Evolutionary conservation across 37 sponge, comb jelly and placozoan genomes (phyloP), one percentile per base, ranked within the genome.

Genomic region (Theonella swinhoei): DNA sequence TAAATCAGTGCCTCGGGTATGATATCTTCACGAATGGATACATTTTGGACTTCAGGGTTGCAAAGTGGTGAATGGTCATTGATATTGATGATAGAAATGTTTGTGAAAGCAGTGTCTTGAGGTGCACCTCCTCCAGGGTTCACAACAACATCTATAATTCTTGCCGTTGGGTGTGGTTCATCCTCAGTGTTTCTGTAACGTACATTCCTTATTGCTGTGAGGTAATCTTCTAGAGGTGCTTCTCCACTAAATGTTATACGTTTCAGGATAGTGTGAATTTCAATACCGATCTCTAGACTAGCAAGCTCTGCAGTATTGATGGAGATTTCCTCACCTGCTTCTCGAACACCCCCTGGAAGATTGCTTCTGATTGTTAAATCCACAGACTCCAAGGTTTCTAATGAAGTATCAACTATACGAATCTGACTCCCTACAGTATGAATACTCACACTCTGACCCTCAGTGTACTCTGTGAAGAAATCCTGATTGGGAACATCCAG

Each of bases 31-130:
- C 42, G 5, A 23, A 88, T 41, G n/a, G 47, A 5, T 4, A 69
- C 66, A 35, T 39, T 59, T 1, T n/a, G 63, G 0, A 23, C 30
- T 14, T n/a, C 20, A 1, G 66, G 60, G 14, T 43, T 39, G 31
- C 93, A 88, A 36, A 42, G 61, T 31, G 95, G 95, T 20, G 69
- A 11, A 29, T 92, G 79, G 62, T 91, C 95, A 76, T 95, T 91
- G 76, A 84, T 79, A 3, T 87, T 72, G 29, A 61, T 38, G 39
- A 91, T 82, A 25, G 74, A 82, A 25, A 95, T 88, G 70, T 68
- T 89, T 11, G 87, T 80, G 29, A 40, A 35, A 31, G 80, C 77
- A 30, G 64, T 62, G 75, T 89, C 79, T 74, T 75, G 86, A 36
- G 89, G 88, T 19, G 87, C 86, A 36, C 89, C 92, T 60, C 92